Evolutionary conservation across 2,113 vertebrate genomes (phyloP).

Genomic region (Tonatia bakeri): DNA sequence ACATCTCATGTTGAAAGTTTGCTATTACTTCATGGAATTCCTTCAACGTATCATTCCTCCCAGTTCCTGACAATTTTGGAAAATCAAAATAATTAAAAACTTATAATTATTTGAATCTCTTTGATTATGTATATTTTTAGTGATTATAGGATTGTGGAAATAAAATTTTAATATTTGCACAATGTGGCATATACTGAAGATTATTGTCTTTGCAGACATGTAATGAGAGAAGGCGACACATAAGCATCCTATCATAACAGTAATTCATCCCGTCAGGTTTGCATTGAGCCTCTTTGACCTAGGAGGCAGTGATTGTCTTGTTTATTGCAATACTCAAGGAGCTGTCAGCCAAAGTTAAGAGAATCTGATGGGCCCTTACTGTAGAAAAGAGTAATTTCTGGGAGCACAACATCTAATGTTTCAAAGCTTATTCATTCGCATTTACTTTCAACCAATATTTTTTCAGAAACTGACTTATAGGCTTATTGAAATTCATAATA

Average conservation of each 20-base stretch:
- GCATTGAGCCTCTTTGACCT: not conserved
- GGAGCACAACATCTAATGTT: not conserved
- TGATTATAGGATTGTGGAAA: not conserved
- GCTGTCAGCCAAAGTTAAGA: not conserved
- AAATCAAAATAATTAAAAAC: not conserved
- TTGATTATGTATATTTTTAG: not conserved
- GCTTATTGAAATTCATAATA: not conserved
- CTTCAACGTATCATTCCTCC: not conserved
- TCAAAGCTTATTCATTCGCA: not conserved
- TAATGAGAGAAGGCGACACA: not conserved
- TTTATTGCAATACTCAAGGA: conserved; percentile 2
- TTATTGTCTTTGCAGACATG: not conserved
- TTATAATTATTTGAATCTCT: not conserved
- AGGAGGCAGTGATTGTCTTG: not conserved
- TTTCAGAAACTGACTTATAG: not conserved
- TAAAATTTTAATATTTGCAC: not conserved
- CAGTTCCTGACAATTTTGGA: not conserved
- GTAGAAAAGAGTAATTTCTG: not conserved
- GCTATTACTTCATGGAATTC: not conserved
- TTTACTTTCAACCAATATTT: conserved; percentile 21
- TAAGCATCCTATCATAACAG: not conserved
- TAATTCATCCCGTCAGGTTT: conserved; percentile 13
- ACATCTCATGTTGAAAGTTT: not conserved
- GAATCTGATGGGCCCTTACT: not conserved
- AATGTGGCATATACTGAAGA: not conserved